A percentile compares a stretch with the other conserved stretches of the same genome.
Evolutionary conservation across 2,888 invertebrate species (phyloP).

Genomic region (Caenorhabditis drosophilae): DNA sequence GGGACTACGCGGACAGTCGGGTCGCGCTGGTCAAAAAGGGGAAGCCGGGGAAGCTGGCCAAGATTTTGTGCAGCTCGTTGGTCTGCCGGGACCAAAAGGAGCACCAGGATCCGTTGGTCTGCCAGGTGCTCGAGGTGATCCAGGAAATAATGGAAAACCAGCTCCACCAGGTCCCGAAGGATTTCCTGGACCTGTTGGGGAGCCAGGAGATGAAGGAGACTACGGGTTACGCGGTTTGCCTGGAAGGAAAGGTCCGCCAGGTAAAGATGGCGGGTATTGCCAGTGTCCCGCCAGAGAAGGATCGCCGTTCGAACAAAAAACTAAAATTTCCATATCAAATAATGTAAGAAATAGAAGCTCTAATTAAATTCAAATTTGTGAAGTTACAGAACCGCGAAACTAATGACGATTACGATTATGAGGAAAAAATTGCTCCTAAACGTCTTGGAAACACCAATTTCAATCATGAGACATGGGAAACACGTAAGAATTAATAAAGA

Average conservation of each 20-base stretch:
- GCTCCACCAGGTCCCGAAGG: conserved; percentile 46
- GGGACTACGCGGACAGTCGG: conserved; percentile 42
- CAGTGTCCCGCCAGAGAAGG: conserved; percentile 50
- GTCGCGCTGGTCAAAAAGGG: conserved; percentile 34
- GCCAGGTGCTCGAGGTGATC: conserved; percentile 44
- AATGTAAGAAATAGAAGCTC: too few relatives aligned
- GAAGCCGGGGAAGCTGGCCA: conserved; percentile 48
- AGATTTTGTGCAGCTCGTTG: conserved; percentile 44
- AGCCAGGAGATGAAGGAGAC: conserved; percentile 43
- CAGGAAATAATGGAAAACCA: conserved; percentile 46
- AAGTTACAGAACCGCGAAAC: too few relatives aligned
- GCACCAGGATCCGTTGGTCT: conserved; percentile 38
- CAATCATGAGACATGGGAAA: conserved; percentile 15
- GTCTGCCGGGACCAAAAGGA: conserved; percentile 40
- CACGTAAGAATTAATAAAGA: too few relatives aligned
- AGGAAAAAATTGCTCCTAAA: too few relatives aligned
- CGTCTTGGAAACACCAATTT: too few relatives aligned
- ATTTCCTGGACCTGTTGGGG: conserved; percentile 41
- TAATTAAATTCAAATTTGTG: too few relatives aligned
- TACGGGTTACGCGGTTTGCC: conserved; percentile 43
- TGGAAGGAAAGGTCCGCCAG: conserved; percentile 45
- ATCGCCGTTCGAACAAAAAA: conserved; percentile 8
- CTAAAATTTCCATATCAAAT: conserved; percentile 3
- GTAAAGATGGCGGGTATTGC: conserved; percentile 52
- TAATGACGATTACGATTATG: conserved; percentile 24